Conservation (phyloP, 2,113 vertebrate species). For the Zosterops hypoxanthus region DNA sequence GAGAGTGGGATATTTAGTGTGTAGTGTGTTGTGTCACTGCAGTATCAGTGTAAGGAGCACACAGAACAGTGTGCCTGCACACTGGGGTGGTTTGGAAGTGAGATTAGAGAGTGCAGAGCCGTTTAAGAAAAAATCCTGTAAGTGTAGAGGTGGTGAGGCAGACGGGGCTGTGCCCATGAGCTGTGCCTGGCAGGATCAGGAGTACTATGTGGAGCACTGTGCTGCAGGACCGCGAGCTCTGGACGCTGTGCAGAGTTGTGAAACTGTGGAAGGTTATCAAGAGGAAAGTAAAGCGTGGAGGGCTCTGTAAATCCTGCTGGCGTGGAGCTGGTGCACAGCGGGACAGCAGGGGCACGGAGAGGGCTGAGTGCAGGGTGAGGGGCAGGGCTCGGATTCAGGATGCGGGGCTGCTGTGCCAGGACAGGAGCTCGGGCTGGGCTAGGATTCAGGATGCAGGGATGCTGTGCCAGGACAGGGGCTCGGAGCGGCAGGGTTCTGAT, state of each 20-base stretch:
- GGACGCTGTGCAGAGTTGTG: accelerated
- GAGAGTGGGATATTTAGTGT: neutral
- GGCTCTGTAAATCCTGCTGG: neutral
- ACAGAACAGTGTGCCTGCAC: neutral
- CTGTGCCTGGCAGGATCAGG: neutral
- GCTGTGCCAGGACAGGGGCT: too few species aligned
- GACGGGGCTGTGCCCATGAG: accelerated
- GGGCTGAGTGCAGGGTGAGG: neutral
- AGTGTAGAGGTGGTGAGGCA: neutral
- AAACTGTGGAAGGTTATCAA: neutral
- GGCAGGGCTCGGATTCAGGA: neutral
- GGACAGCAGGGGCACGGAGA: neutral
- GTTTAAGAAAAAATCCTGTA: neutral
- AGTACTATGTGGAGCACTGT: neutral
- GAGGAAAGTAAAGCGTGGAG: neutral
- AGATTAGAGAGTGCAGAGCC: neutral
- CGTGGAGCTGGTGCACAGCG: accelerated
- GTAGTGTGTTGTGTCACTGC: neutral
- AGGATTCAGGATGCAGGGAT: too few species aligned
- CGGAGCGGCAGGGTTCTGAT: too few species aligned
- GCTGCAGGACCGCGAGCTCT: neutral
- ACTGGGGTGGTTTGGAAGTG: neutral
- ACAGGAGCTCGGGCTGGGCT: too few species aligned
- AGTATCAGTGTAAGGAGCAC: neutral
- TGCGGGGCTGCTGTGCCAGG: neutral